A percentile compares a stretch with the other conserved stretches of the same genome.
Evolutionary conservation across 2,888 invertebrate species (phyloP).

Genomic region (Corythucha ciliata): DNA sequence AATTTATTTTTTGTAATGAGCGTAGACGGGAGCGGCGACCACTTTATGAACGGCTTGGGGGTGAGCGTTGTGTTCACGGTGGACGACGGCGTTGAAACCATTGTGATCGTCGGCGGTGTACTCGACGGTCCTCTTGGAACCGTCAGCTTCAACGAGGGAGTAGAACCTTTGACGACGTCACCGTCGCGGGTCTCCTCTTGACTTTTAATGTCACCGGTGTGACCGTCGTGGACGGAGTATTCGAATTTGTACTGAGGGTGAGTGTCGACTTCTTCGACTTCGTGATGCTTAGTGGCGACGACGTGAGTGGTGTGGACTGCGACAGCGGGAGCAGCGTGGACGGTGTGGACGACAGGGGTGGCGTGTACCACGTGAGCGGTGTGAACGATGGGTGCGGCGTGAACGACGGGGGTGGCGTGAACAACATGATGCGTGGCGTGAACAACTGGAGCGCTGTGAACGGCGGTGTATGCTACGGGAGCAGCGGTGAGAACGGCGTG

Average conservation of each 20-base stretch:
- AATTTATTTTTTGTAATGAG: too few species aligned
- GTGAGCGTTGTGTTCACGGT: conserved; percentile 9
- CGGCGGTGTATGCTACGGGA: too few species aligned
- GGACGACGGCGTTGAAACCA: conserved; percentile 11
- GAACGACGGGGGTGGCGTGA: too few species aligned
- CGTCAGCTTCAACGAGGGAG: conserved; percentile 6
- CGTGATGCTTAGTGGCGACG: background rate
- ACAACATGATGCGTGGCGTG: too few species aligned
- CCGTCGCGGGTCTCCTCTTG: conserved; percentile 4
- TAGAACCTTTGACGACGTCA: conserved; percentile 4
- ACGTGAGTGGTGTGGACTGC: conserved; percentile 13
- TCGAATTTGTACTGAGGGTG: conserved; percentile 27
- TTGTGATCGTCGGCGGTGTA: conserved; percentile 6
- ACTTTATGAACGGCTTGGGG: conserved; percentile 7
- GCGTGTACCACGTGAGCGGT: too few species aligned
- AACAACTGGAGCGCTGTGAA: too few species aligned
- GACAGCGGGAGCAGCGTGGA: conserved; percentile 18
- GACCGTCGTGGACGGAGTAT: conserved; percentile 13
- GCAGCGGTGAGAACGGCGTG: too few species aligned
- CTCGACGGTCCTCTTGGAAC: conserved; percentile 10
- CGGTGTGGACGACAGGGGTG: too few species aligned
- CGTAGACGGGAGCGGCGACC: too few species aligned
- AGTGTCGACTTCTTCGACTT: conserved; percentile 19
- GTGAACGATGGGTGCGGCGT: too few species aligned
- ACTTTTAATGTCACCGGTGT: conserved; percentile 10